These are phyloP conservation scores for Omphaloscelis lunosa DNA, from an alignment of 2,888 invertebrate genomes.

Conservation along the genomic window DNA sequence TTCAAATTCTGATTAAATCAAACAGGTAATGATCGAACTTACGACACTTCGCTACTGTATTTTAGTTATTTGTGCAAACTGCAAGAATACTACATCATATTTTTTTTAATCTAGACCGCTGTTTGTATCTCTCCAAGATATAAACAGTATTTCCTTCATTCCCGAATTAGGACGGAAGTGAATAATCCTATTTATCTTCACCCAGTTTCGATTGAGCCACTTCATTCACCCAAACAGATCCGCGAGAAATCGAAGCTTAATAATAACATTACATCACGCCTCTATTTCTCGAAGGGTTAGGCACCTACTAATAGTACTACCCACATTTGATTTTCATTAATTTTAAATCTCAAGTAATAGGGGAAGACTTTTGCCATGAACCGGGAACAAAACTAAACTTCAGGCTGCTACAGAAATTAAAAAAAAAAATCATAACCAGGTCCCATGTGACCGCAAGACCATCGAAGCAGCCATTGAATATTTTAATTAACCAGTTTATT, in stretches of 20 bases:
- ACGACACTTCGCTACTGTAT: background rate
- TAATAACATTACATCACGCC: background rate
- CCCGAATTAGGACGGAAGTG: conserved; percentile 41
- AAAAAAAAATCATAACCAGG: no score
- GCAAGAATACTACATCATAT: background rate
- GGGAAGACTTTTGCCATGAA: background rate
- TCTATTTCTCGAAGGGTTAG: background rate
- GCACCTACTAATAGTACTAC: background rate
- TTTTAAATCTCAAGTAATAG: background rate
- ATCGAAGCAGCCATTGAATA: background rate
- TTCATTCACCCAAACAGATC: conserved; percentile 26
- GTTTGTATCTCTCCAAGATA: conserved; percentile 19
- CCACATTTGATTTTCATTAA: background rate
- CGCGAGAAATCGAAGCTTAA: conserved; percentile 3
- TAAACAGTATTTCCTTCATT: conserved; percentile 29
- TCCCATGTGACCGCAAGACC: background rate
- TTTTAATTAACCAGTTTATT: conserved; percentile 19
- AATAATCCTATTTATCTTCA: conserved; percentile 46
- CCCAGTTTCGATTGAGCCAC: conserved; percentile 43
- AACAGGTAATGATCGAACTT: background rate
- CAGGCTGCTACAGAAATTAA: no score
- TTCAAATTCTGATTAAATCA: background rate
- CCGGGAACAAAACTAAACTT: background rate
- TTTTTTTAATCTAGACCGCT: conserved; percentile 25
- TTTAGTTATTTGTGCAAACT: background rate